Evolutionary conservation across 2,797 vertebrate species (phyloP), one percentile per base, ranked within the genome.

Genomic region (Coranthus polyacanthus): DNA sequence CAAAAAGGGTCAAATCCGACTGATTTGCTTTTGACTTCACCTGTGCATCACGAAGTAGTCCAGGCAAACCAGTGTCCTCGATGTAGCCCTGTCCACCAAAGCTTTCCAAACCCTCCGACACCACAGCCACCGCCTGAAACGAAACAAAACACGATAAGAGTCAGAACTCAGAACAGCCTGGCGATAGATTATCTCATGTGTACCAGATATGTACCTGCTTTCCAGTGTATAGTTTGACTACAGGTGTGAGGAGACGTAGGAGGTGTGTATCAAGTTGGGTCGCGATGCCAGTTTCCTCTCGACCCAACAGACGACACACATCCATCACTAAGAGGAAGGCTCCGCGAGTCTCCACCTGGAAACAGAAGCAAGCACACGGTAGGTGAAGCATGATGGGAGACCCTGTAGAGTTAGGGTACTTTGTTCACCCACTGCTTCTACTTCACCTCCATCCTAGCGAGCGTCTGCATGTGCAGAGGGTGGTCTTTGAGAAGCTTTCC

Each of bases 51-150:
- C 93, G 89, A 17, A 95, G 83, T 1, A 94, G 42, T 34, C 72
- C 92, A 6, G 94, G 92, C 61, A 96, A 49, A 4, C 94, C 93
- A 0, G 93, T 94, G 38, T 96, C 95, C 76, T 97, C 95, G 44
- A 96, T 95, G 84, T 95, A 97, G n/a, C 95, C 95, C 81, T 97
- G 95, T 52, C 95, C 96, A 18, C 95, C 95, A 24, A 96, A 96
- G 67, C 94, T 94, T 84, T 97, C 95, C 75, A 95, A 89, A 0
- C 94, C 95, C 74, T 96, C 94, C 0, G 95, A 87, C 64, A 90
- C 89, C 16, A 94, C 92, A 2, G 94, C 92, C 52, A 96, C 78
- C 1, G 91, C 94, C 96, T 96, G 75, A 66, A 9, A 70, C 51
- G 47, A 57, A 68, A 74, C 36, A 56, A 24, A 44, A 47, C n/a